phyloP scores from a whole-genome alignment of 2,797 vertebrate species.

The Bufotes viridis region DNA sequence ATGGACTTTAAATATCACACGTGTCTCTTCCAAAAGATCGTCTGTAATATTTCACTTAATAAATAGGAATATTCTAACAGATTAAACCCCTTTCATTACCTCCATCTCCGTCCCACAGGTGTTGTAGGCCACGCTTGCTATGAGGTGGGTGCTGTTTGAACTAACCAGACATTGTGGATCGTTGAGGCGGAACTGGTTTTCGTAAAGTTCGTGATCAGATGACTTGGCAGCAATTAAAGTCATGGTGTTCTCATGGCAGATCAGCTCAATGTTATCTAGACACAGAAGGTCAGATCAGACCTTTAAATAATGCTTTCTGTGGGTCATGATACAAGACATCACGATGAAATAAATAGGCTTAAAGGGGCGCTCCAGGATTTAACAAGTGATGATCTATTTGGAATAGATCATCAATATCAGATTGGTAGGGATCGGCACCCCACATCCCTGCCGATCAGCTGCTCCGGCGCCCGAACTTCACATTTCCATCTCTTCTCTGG shows the following conservation, averaged over 20 bases:
- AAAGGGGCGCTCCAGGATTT: background rate
- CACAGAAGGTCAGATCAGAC: background rate
- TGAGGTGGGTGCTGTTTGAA: slow-evolving; percentile 48
- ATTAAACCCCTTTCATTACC: background rate
- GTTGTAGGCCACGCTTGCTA: slow-evolving; percentile 50
- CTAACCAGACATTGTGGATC: slow-evolving; percentile 42
- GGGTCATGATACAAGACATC: background rate
- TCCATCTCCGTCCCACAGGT: slow-evolving; percentile 36
- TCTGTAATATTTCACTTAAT: background rate
- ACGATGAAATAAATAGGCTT: background rate
- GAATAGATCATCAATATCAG: no score
- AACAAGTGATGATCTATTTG: no score
- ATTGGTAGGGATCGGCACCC: no score
- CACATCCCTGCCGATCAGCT: no score
- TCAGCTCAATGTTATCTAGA: slow-evolving; percentile 1
- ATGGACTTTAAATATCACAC: no score
- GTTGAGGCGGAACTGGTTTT: slow-evolving; percentile 37
- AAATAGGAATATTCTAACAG: background rate
- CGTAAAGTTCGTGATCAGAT: slow-evolving; percentile 3
- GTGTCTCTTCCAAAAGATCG: background rate
- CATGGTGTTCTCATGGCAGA: slow-evolving; percentile 55
- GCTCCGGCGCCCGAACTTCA: no score
- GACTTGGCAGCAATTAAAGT: slow-evolving; percentile 41
- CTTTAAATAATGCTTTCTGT: no score
- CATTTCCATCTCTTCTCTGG: no score